Evolutionary conservation across 1,140 invertebrate species (phyloP).

Genomic region (Lordiphosa collinella): DNA sequence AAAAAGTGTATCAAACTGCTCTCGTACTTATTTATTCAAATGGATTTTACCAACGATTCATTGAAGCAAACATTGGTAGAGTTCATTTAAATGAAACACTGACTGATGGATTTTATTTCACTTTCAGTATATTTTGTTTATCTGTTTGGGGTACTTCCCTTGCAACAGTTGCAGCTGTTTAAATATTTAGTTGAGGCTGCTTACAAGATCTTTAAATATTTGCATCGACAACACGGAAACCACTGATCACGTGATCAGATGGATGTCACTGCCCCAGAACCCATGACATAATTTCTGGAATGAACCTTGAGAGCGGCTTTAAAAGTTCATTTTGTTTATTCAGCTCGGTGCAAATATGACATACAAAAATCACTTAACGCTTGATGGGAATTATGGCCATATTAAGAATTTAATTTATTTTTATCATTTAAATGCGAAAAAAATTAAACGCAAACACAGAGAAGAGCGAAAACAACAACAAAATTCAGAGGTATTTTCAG

Average conservation of each 20-base stretch:
- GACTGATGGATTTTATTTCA: conserved; percentile 11
- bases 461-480: conserved; percentile 9
- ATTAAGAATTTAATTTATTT: conserved; percentile 74
- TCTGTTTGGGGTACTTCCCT: conserved; percentile 26
- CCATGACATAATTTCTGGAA: conserved; percentile 5
- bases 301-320: conserved; percentile 3
- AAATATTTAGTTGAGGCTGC: conserved; percentile 20
- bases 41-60: conserved; percentile 1
- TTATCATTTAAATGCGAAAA: conserved; percentile 46
- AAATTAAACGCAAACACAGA: conserved; percentile 35
- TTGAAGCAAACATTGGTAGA: conserved; percentile 1
- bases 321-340: conserved; percentile 30
- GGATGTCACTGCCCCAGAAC: not conserved
- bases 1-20: too few relatives aligned
- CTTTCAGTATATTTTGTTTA: conserved; percentile 11
- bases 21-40: conserved; percentile 19
- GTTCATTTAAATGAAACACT: not conserved
- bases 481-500: conserved; percentile 18
- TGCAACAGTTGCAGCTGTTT: conserved; percentile 23
- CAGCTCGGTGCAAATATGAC: conserved; percentile 36
- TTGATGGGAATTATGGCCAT: conserved; percentile 45
- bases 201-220: conserved; percentile 19
- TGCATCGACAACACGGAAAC: conserved; percentile 1
- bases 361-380: conserved; percentile 51
- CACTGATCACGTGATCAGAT: conserved; percentile 24